Evolutionary conservation across 2,113 vertebrate species (phyloP), one percentile per base, ranked within the genome.

Genomic region (Anthoscopus minutus): DNA sequence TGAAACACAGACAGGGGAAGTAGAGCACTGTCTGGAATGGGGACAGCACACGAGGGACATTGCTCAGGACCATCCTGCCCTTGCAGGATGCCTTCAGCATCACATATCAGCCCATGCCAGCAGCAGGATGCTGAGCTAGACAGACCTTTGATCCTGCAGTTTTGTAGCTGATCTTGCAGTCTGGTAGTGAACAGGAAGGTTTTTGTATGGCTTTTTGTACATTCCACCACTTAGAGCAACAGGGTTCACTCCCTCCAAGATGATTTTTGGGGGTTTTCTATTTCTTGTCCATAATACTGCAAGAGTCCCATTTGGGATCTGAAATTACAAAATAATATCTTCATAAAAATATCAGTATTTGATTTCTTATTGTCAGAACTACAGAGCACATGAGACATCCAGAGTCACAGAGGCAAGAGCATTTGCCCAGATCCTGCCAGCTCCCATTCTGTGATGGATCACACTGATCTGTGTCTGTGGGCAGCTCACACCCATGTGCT

Each of bases 91-190:
- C 71, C 44, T 80, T 69, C 67, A 60, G 80, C 53, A 60, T 51
- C 3, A 2, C 45, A 17, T 27, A 66, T 21, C 3, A 17, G 28
- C 62, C 64, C 7, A 15, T 27, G 40, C 15, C 54, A 69, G 58
- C 6, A 7, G 51, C 56, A 81, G 77, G 73, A 42, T 87, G 84
- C 81, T 89, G 94, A 94, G 81, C 77, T 70, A 70, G 81, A 57
- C 64, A 93, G 70, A 61, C 84, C 84, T 86, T 91, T 89, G 90
- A 87, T 70, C 69, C 64, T 70, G 53, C 40, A 33, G 17, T 50
- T 57, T 83, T 78, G 73, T 11, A 89, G 90, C 85, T 93, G 81
- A 84, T 54, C 60, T 71, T 62, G 94, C 94, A 87, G 69, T 73
- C 81, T 92, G 33, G 20, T 87, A 53, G 89, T 62, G 70, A 92